Percentiles rank a stretch among this genome's conserved stretches.
Conservation (phyloP, 23 tunicate species). For the Styela clava region DNA sequence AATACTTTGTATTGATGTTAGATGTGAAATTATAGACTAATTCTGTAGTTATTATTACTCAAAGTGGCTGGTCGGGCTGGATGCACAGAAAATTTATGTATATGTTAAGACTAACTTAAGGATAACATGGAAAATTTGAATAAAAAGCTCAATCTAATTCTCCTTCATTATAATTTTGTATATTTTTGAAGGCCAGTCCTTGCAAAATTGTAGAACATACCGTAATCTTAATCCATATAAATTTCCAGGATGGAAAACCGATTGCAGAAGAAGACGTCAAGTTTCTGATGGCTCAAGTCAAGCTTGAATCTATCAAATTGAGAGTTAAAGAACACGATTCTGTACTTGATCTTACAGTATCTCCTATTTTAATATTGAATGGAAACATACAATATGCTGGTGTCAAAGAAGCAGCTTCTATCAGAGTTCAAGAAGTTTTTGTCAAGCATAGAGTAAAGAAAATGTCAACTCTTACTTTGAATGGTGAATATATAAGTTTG, state of each 20-base stretch:
- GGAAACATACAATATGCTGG: slow-evolving; percentile 74
- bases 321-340: slow-evolving; percentile 35
- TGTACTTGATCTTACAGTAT: slow-evolving; percentile 43
- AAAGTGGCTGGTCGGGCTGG: too few relatives aligned
- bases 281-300: slow-evolving; percentile 56
- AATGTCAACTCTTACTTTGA: background rate
- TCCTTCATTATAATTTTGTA: too few relatives aligned
- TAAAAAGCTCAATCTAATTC: too few relatives aligned
- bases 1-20: too few relatives aligned
- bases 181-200: too few relatives aligned
- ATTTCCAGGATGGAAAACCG: slow-evolving; percentile 50
- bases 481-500: background rate
- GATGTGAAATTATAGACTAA: too few relatives aligned
- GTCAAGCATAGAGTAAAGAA: slow-evolving; percentile 50
- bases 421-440: slow-evolving; percentile 44
- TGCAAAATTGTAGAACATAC: too few relatives aligned
- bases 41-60: too few relatives aligned
- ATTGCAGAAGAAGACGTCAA: slow-evolving; percentile 79
- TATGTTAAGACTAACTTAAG: too few relatives aligned
- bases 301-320: slow-evolving; percentile 56
- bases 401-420: slow-evolving; percentile 59
- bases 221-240: too few relatives aligned
- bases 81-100: too few relatives aligned
- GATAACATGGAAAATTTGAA: too few relatives aligned
- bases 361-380: slow-evolving; percentile 62